These are phyloP conservation scores for Catagonus wagneri DNA, from an alignment of 2,113 vertebrate species.

Conservation along the genomic window DNA sequence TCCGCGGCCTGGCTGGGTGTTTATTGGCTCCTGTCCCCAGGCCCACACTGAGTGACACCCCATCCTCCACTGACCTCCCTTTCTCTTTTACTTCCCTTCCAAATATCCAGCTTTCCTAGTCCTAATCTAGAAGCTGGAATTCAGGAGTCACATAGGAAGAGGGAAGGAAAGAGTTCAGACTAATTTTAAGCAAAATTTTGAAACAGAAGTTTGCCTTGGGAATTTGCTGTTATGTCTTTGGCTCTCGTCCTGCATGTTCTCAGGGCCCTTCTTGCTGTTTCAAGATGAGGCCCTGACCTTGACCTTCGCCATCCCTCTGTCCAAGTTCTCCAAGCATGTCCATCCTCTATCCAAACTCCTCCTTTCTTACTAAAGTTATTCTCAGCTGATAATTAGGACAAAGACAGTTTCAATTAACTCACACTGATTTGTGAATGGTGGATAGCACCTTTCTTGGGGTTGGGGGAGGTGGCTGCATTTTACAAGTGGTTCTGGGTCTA, in stretches of 20 bases:
- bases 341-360: neutral
- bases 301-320: neutral
- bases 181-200: neutral
- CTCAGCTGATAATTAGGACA: neutral
- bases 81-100: neutral
- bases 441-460: neutral
- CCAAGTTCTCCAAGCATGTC: neutral
- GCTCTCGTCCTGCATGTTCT: neutral
- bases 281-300: neutral
- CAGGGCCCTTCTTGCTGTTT: neutral
- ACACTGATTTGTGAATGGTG: neutral
- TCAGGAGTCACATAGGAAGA: neutral
- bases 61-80: fast-evolving
- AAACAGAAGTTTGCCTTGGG: neutral
- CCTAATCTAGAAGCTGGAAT: neutral
- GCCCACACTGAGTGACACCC: fast-evolving
- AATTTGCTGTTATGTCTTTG: neutral
- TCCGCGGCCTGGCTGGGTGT: fast-evolving
- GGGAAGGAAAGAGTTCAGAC: neutral
- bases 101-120: neutral
- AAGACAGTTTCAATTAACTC: neutral
- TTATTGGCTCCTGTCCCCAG: fast-evolving
- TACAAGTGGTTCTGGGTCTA: neutral
- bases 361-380: neutral
- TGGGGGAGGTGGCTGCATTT: neutral